phyloP scores from a whole-genome alignment of 2,888 invertebrate species.

The Megastigmus dorsalis region DNA sequence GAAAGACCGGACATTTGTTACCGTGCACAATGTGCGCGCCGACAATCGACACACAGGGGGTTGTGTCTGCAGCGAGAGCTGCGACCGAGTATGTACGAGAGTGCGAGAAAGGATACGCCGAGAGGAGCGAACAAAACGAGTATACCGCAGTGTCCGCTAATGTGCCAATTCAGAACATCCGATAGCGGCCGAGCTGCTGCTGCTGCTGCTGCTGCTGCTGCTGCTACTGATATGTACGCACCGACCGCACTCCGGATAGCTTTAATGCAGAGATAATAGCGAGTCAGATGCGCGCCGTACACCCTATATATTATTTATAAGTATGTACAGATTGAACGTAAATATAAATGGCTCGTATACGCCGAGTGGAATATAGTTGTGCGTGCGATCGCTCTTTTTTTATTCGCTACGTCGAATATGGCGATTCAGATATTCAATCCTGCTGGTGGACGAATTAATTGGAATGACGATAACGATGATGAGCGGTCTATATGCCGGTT shows the following conservation, averaged over 20 bases:
- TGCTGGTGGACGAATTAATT: too few species aligned
- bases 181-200: constrained; percentile 21
- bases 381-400: too few species aligned
- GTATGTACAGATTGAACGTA: not conserved
- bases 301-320: too few species aligned
- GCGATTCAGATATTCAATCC: too few species aligned
- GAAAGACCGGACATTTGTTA: constrained; percentile 46
- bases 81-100: too few species aligned
- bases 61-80: not conserved
- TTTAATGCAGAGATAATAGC: not conserved
- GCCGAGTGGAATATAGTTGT: too few species aligned
- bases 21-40: constrained; percentile 32
- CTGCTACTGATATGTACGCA: too few species aligned
- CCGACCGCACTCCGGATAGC: constrained; percentile 23
- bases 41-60: not conserved
- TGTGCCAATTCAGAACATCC: constrained; percentile 51
- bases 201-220: not conserved
- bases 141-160: constrained; percentile 16
- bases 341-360: not conserved
- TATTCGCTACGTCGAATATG: too few species aligned
- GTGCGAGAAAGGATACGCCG: constrained; percentile 4
- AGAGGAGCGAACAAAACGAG: too few species aligned
- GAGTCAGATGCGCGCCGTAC: not conserved
- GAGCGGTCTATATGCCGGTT: too few species aligned
- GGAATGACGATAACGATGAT: too few species aligned